These are phyloP conservation scores for Chaunax sp. DNA, from an alignment of 2,797 vertebrate genomes.

Conservation along the genomic window DNA sequence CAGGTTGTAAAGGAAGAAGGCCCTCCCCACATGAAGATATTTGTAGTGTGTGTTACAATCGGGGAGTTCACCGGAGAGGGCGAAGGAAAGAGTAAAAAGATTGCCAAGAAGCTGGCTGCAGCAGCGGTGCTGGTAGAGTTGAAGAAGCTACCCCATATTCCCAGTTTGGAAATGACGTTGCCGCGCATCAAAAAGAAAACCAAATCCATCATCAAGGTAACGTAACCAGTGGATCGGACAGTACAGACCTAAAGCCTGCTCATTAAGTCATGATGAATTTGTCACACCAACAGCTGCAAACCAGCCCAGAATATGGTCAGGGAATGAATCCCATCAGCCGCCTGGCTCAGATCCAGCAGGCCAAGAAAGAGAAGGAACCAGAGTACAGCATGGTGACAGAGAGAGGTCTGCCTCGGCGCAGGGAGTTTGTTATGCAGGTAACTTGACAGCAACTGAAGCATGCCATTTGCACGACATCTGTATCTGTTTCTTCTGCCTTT, in stretches of 20 bases:
- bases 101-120: slow-evolving; percentile 99
- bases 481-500: neutral
- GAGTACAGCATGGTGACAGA: slow-evolving; percentile 95
- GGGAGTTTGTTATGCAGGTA: slow-evolving; percentile 96
- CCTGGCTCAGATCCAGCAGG: slow-evolving; percentile 98
- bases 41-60: slow-evolving; percentile 92
- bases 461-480: neutral
- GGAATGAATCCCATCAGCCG: slow-evolving; percentile 99
- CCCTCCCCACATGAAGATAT: slow-evolving; percentile 98
- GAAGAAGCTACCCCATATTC: slow-evolving; percentile 92
- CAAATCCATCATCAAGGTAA: slow-evolving; percentile 97
- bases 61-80: slow-evolving; percentile 95
- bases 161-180: slow-evolving; percentile 91
- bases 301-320: slow-evolving; percentile 95
- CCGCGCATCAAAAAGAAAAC: slow-evolving; percentile 99
- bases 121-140: slow-evolving; percentile 92
- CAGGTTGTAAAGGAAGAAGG: slow-evolving; percentile 98
- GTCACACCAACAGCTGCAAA: slow-evolving; percentile 86
- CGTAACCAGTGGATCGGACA: neutral
- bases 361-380: slow-evolving; percentile 98
- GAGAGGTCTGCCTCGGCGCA: slow-evolving; percentile 92
- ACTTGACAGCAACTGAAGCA: slow-evolving; percentile 2
- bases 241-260: neutral
- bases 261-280: slow-evolving; percentile 26
- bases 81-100: slow-evolving; percentile 99